A percentile compares a stretch with the other conserved stretches of the same genome.
Evolutionary conservation across 2,797 vertebrate species (phyloP).

Genomic region (Helarctos malayanus): DNA sequence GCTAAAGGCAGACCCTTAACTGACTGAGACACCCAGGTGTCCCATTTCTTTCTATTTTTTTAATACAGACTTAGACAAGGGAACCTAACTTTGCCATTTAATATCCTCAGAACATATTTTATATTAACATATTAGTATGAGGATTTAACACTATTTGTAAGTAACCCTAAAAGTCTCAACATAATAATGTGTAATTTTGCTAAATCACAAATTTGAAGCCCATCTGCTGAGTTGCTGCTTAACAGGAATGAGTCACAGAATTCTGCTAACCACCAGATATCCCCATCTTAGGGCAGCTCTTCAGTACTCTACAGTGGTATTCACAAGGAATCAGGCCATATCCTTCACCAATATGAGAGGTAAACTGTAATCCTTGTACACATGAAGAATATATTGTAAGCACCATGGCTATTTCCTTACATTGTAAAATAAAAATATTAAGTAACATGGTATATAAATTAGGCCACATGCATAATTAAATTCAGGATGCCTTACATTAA

Average conservation of each 20-base stretch:
- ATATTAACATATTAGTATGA: background rate
- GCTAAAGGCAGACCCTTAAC: background rate
- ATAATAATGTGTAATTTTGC: background rate
- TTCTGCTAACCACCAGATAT: background rate
- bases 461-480: background rate
- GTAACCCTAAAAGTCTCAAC: background rate
- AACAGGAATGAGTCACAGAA: background rate
- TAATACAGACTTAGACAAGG: background rate
- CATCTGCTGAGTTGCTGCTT: background rate
- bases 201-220: conserved; percentile 8
- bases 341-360: background rate
- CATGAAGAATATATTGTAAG: background rate
- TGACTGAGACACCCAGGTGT: background rate
- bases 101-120: background rate
- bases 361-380: background rate
- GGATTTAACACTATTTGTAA: conserved; percentile 16
- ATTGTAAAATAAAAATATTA: background rate
- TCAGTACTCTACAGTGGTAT: background rate
- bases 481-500: background rate
- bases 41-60: background rate
- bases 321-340: background rate
- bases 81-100: background rate
- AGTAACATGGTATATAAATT: background rate
- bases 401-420: background rate
- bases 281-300: background rate